A percentile compares a stretch with the other conserved stretches of the same genome.
Conservation (phyloP, 2,888 invertebrate genomes). For the Galeruca laticollis region DNA sequence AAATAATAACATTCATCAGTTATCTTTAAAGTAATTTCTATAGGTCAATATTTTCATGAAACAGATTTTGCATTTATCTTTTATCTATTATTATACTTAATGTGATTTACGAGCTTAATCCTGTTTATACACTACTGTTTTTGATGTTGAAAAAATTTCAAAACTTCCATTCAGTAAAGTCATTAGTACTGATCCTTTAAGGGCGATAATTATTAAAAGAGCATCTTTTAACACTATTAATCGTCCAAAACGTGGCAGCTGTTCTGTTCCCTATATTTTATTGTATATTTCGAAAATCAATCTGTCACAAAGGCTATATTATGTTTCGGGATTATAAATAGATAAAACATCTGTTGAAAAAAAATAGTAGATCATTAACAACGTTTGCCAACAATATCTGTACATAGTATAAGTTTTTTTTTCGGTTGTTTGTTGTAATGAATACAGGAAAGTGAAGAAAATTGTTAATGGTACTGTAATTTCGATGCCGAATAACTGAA, state of each 20-base stretch:
- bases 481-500: neutral
- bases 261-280: neutral
- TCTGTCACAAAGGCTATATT: slow-evolving; percentile 11
- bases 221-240: slow-evolving; percentile 11
- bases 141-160: neutral
- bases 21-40: too few species aligned
- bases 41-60: too few species aligned
- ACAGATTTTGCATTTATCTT: too few species aligned
- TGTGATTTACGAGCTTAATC: too few species aligned
- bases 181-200: neutral
- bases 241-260: slow-evolving; percentile 8
- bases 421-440: neutral
- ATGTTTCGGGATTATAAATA: slow-evolving; percentile 11
- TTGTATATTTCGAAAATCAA: slow-evolving; percentile 8
- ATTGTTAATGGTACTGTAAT: neutral
- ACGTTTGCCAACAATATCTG: slow-evolving; percentile 1
- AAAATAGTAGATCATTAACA: slow-evolving; percentile 11
- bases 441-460: neutral
- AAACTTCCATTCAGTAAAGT: neutral
- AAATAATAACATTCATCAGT: too few species aligned
- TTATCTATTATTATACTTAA: too few species aligned
- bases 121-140: neutral
- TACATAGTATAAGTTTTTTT: neutral
- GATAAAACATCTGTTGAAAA: slow-evolving; percentile 10
- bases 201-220: slow-evolving; percentile 8